Conservation (phyloP, 2,888 invertebrate species). For the Macrosiphum euphorbiae region DNA sequence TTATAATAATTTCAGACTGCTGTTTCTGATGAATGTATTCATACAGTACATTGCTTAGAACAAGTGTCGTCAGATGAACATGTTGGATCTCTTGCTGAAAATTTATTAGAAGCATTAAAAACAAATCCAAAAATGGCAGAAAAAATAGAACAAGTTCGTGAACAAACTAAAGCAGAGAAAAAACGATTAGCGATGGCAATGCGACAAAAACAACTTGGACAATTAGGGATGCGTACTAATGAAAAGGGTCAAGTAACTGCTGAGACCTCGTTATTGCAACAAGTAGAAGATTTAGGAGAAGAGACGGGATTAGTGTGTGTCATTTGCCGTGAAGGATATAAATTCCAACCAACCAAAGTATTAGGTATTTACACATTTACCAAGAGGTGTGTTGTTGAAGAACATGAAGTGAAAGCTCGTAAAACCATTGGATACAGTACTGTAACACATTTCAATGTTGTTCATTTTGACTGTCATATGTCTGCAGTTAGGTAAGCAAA, state of each 20-base stretch:
- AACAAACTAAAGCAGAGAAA: conserved; percentile 95
- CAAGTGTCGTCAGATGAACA: conserved; percentile 98
- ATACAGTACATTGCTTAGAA: conserved; percentile 95
- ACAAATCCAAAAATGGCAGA: conserved; percentile 84
- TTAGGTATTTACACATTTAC: conserved; percentile 97
- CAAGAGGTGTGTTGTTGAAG: conserved; percentile 93
- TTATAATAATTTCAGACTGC: conserved; percentile 74
- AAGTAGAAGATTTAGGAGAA: conserved; percentile 95
- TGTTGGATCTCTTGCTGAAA: conserved; percentile 96
- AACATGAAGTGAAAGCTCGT: conserved; percentile 88
- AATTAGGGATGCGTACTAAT: conserved; percentile 95
- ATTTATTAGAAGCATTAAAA: conserved; percentile 87
- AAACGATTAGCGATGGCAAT: conserved; percentile 98
- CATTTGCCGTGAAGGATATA: conserved; percentile 97
- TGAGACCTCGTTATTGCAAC: conserved; percentile 85
- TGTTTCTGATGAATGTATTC: conserved; percentile 90
- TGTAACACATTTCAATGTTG: conserved; percentile 98
- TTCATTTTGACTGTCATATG: conserved; percentile 98
- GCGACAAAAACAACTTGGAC: conserved; percentile 94
- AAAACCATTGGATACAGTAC: conserved; percentile 93
- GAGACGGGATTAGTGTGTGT: conserved; percentile 97
- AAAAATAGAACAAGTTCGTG: conserved; percentile 91
- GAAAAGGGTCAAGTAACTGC: conserved; percentile 96
- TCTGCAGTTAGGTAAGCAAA: conserved; percentile 85
- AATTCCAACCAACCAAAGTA: conserved; percentile 93